Conservation (phyloP, 2,888 invertebrate species). For the Prosapia bicincta region DNA sequence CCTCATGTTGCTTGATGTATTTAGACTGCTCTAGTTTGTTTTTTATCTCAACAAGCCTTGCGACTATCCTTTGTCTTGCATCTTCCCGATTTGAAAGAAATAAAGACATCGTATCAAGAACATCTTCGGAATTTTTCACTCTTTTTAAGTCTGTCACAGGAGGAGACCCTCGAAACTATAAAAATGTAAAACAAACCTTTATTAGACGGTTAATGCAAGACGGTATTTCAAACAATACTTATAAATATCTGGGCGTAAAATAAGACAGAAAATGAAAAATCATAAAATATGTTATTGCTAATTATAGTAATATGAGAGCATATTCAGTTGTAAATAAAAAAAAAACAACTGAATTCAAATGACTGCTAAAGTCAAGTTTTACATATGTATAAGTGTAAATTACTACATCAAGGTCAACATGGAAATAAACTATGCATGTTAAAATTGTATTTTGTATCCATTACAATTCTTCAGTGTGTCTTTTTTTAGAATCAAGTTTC, state of each 20-base stretch:
- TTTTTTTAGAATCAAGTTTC: no score
- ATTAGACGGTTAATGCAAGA: not conserved
- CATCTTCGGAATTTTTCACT: conserved; percentile 73
- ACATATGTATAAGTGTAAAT: no score
- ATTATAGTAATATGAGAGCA: no score
- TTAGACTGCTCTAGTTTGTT: conserved; percentile 75
- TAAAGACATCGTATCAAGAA: conserved; percentile 66
- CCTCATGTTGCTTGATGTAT: conserved; percentile 85
- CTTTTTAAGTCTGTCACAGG: conserved; percentile 87
- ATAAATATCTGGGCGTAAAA: not conserved
- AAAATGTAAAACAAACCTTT: conserved; percentile 14
- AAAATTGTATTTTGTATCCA: no score
- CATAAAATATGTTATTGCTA: no score
- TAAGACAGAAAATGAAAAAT: no score
- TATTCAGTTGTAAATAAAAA: no score
- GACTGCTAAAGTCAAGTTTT: no score
- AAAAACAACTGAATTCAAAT: no score
- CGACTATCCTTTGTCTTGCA: conserved; percentile 63
- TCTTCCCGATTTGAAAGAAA: conserved; percentile 67
- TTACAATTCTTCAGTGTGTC: no score
- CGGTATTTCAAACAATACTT: not conserved
- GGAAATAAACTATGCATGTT: no score
- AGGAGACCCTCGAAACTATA: conserved; percentile 66
- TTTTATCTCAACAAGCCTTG: conserved; percentile 73
- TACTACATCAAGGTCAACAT: no score